Conservation (phyloP, 2,888 invertebrate genomes). For the Sphecodes monilicornis region DNA sequence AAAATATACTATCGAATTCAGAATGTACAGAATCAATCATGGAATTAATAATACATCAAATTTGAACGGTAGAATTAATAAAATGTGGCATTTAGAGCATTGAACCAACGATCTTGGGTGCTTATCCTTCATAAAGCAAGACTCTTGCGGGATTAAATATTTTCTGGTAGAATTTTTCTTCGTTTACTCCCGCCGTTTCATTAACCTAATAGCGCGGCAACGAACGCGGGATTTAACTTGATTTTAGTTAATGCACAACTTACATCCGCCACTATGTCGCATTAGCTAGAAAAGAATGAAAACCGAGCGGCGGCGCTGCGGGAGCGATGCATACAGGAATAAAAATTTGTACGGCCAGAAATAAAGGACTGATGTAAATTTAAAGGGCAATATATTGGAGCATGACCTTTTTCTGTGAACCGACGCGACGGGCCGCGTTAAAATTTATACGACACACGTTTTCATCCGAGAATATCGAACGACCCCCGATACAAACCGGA, state of each 20-base stretch:
- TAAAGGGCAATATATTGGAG: constrained; percentile 37
- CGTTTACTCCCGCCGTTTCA: background rate
- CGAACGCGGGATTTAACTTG: background rate
- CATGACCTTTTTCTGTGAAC: constrained; percentile 31
- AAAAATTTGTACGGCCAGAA: constrained; percentile 41
- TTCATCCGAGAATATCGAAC: constrained; percentile 65
- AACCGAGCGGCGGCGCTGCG: background rate
- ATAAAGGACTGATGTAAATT: constrained; percentile 62
- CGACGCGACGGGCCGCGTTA: constrained; percentile 48
- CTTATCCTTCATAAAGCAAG: background rate
- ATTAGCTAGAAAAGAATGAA: background rate
- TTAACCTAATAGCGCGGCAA: background rate
- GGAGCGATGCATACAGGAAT: constrained; percentile 30
- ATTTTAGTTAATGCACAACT: constrained; percentile 1
- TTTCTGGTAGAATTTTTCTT: background rate
- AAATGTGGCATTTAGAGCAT: background rate
- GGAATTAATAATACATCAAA: too few species aligned
- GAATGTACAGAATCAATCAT: background rate
- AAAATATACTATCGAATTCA: background rate
- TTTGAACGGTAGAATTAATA: background rate
- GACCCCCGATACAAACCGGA: constrained; percentile 26
- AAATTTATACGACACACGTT: constrained; percentile 70
- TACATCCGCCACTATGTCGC: background rate
- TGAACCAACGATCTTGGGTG: background rate
- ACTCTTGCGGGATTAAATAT: constrained; percentile 2